Base-by-base conservation (phyloP, 2,888 invertebrate species). In the Portevinia maculata region DNA sequence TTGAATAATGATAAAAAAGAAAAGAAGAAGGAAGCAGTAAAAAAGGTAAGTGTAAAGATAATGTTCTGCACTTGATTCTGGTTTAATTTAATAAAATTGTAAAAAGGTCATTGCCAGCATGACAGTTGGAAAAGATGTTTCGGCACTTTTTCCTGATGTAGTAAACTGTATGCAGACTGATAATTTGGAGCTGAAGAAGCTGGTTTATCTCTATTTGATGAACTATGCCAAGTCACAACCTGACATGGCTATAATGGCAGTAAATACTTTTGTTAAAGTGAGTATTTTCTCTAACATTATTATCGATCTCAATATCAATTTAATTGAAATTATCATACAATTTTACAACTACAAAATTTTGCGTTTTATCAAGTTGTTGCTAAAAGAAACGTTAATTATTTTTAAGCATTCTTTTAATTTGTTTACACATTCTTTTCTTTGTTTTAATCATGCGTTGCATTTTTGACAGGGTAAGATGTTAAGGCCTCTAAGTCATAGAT, bases 141-240 rank as follows among this genome's bases (percentile, higher is more conserved):
- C 97, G 0, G 98, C 99, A 0, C 92, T 99, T 13, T 99, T 99
- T 90, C 99, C 99, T 0, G 99, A 99, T 90, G 99, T 99, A 1
- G 99, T 99, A 28, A 99, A 99, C 91, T 99, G 99, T 90, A 99
- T 99, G 99, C 99, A 99, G 92, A 99, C 99, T 0, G 99, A 99
- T 90, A 99, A 99, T 91, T 92, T 99, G 89, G 99, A 99, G 91
- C 91, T 99, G 86, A 99, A 99, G 92, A 99, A 99, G 89, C 92
- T 99, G 57, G 99, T 99, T 1, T 99, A 99, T 90, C 92, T 99
- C 60, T 99, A 99, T 90, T 92, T 99, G 87, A 99, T 99, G 99
- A 99, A 99, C 91, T 99, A 99, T 91, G 99, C 99, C 65, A 99
- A 99, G 91, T 98, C 98, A 64, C 99, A 99, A 91, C 99, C 99